Percentiles rank a stretch among this genome's conserved stretches.
Conservation (phyloP, 2,888 invertebrate species). For the Electrophaes corylata region DNA sequence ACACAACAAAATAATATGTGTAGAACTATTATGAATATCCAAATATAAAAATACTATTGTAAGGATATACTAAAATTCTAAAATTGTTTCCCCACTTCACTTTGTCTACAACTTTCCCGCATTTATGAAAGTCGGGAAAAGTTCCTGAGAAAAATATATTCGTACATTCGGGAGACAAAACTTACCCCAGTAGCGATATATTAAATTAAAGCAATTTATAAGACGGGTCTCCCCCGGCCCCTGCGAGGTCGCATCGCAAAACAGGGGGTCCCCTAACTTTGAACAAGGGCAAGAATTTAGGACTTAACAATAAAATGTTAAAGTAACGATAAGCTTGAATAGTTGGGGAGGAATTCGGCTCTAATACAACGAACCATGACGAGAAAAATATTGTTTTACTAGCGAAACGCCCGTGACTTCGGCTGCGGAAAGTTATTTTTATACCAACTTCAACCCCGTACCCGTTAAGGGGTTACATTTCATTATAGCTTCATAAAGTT, state of each 20-base stretch:
- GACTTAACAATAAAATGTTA: slow-evolving; percentile 28
- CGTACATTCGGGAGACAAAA: slow-evolving; percentile 36
- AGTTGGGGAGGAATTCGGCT: slow-evolving; percentile 22
- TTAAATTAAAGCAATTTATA: slow-evolving; percentile 79
- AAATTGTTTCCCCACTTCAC: slow-evolving; percentile 9
- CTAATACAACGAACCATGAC: not conserved
- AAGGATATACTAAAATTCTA: slow-evolving; percentile 2
- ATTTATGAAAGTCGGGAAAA: slow-evolving; percentile 35
- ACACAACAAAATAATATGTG: too few species aligned
- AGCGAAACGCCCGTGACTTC: too few species aligned
- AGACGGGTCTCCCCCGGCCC: slow-evolving; percentile 59
- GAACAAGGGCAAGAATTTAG: slow-evolving; percentile 24
- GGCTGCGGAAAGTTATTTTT: too few species aligned
- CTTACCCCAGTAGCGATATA: slow-evolving; percentile 46
- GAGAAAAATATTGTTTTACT: not conserved
- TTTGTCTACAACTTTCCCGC: slow-evolving; percentile 18
- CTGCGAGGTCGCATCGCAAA: slow-evolving; percentile 14
- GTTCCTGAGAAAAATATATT: slow-evolving; percentile 39
- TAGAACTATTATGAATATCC: not conserved
- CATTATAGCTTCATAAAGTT: not conserved
- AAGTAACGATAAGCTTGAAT: slow-evolving; percentile 27
- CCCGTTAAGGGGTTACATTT: too few species aligned
- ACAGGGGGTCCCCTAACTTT: slow-evolving; percentile 21
- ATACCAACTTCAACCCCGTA: too few species aligned
- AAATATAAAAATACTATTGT: not conserved